Percentiles rank a stretch among this genome's conserved stretches.
These are phyloP conservation scores for Seriola rivoliana DNA, from an alignment of 2,113 vertebrate species.

Conservation along the genomic window DNA sequence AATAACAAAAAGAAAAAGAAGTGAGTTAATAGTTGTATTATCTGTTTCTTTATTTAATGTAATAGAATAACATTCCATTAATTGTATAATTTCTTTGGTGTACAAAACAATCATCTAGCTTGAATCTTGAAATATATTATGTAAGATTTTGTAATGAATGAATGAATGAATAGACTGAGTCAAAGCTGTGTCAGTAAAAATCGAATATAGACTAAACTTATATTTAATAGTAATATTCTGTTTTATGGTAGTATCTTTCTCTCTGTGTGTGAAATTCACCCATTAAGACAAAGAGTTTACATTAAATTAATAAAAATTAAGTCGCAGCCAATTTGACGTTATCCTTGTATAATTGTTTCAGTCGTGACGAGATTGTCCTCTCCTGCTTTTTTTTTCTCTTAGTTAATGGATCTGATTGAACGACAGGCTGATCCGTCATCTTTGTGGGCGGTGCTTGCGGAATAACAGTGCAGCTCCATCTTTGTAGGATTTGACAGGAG, in stretches of 20 bases:
- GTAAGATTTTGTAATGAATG: too few relatives aligned
- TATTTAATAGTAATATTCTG: neutral
- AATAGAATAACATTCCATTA: too few relatives aligned
- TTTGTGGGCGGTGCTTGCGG: slow-evolving; percentile 74
- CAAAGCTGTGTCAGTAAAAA: too few relatives aligned
- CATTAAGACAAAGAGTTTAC: neutral
- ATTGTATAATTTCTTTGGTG: too few relatives aligned
- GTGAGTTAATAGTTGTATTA: too few relatives aligned
- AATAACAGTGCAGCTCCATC: slow-evolving; percentile 81
- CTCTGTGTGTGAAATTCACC: neutral
- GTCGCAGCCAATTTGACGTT: neutral
- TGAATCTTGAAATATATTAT: too few relatives aligned
- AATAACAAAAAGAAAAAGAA: too few relatives aligned
- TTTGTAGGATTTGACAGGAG: slow-evolving; percentile 85
- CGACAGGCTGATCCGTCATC: slow-evolving; percentile 47
- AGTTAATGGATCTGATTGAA: slow-evolving; percentile 70
- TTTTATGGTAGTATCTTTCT: neutral
- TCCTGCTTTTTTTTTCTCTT: neutral
- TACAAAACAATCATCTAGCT: too few relatives aligned
- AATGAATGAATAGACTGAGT: too few relatives aligned
- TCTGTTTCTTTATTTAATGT: too few relatives aligned
- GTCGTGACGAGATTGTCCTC: slow-evolving; percentile 14
- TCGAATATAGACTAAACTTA: too few relatives aligned
- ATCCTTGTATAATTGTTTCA: neutral
- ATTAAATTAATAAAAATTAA: neutral